Conservation (phyloP, 2,113 vertebrate genomes). For the Bubo blakistoni region DNA sequence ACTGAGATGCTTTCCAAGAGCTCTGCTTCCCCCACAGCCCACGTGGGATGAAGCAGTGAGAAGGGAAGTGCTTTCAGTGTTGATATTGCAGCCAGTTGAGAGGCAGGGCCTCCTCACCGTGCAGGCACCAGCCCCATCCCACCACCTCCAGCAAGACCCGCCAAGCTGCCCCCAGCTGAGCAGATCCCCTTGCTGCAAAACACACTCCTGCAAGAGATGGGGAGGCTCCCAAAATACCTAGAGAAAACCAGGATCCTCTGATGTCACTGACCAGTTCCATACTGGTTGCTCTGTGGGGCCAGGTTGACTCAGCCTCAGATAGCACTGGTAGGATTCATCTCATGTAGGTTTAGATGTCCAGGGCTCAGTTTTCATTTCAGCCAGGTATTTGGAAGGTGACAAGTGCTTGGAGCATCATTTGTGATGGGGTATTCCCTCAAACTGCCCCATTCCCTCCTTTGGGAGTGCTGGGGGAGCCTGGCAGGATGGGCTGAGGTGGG, state of each 20-base stretch:
- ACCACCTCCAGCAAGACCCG: not conserved
- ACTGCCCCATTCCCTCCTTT: not conserved
- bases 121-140: not conserved
- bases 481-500: not conserved
- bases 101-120: not conserved
- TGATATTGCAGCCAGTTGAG: not conserved
- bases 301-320: not conserved
- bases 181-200: not conserved
- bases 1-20: not conserved
- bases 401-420: not conserved
- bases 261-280: not conserved
- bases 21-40: conserved; percentile 2
- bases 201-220: not conserved
- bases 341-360: not conserved
- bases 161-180: not conserved
- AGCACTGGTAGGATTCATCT: not conserved
- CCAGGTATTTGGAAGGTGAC: not conserved
- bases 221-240: not conserved
- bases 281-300: not conserved
- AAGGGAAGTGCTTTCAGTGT: not conserved
- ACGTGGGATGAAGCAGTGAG: not conserved
- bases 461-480: not conserved
- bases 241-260: not conserved
- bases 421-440: not conserved
- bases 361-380: not conserved